Percentiles rank a stretch among this genome's conserved stretches.
Evolutionary conservation across 2,113 vertebrate species (phyloP).

Genomic region (Centropus unirufus): DNA sequence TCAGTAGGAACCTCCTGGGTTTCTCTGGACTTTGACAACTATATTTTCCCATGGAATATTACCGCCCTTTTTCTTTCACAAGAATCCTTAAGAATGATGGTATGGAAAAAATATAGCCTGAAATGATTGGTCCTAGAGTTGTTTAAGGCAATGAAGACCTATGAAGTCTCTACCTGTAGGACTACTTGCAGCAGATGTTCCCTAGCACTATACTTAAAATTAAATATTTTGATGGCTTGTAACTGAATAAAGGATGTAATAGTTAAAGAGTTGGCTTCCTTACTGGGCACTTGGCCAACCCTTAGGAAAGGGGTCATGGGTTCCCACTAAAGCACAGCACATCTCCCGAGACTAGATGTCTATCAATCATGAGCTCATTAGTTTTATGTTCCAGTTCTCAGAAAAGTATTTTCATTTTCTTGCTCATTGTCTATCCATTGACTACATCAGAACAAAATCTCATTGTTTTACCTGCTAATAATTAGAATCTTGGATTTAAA

Average conservation of each 20-base stretch:
- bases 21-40: not conserved
- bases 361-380: conserved; percentile 23
- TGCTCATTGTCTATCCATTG: not conserved
- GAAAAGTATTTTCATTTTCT: not conserved
- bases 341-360: conserved; percentile 26
- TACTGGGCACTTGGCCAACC: not conserved
- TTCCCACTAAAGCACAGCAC: conserved; percentile 12
- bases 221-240: not conserved
- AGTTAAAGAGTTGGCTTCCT: not conserved
- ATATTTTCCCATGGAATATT: not conserved
- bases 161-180: not conserved
- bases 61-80: not conserved
- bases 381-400: conserved; percentile 32
- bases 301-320: not conserved
- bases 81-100: not conserved
- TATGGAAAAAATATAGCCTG: not conserved
- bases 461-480: conserved; percentile 26
- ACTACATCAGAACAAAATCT: conserved; percentile 5
- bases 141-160: not conserved
- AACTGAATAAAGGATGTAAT: not conserved
- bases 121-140: not conserved
- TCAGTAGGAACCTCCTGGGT: not conserved
- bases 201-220: not conserved
- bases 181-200: not conserved
- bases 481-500: not conserved